These are phyloP conservation scores for Caprella mutica DNA, from an alignment of 2,888 invertebrate genomes.

Conservation along the genomic window DNA sequence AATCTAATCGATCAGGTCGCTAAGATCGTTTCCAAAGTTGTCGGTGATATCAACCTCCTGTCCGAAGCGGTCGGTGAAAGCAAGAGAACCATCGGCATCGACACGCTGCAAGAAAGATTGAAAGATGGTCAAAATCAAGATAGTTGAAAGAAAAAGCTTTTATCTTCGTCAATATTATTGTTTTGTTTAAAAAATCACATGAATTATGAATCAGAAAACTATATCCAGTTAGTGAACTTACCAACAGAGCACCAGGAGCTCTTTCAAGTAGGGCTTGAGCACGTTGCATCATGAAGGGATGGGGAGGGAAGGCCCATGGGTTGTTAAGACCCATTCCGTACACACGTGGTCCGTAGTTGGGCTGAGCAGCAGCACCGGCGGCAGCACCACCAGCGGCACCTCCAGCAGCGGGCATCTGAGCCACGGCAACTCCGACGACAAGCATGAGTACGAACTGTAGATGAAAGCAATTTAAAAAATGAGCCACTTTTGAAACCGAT, in stretches of 20 bases:
- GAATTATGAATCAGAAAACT: no score
- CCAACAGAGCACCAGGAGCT: conserved; percentile 13
- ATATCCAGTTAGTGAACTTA: no score
- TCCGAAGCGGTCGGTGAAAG: conserved; percentile 8
- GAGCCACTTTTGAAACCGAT: no score
- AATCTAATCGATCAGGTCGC: conserved; percentile 2
- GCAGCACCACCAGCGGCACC: neutral
- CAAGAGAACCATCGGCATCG: conserved; percentile 1
- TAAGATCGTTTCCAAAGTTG: conserved; percentile 4
- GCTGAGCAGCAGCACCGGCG: neutral
- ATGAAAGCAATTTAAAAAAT: no score
- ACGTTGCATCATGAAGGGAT: conserved; percentile 11
- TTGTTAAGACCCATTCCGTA: conserved; percentile 25
- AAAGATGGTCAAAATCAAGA: no score
- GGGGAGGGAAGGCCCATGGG: conserved; percentile 18
- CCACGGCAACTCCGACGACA: conserved; percentile 2
- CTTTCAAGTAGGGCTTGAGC: conserved; percentile 8
- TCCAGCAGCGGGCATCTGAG: neutral
- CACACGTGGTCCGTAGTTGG: conserved; percentile 13
- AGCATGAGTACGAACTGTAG: conserved; percentile 4
- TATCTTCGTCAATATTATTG: no score
- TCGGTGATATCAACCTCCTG: conserved; percentile 8
- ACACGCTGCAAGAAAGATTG: conserved; percentile 1
- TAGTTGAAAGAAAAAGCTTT: no score
- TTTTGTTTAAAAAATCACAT: no score